Base-by-base conservation (phyloP, 2,888 invertebrate species). In the Digitonthophagus gazella region DNA sequence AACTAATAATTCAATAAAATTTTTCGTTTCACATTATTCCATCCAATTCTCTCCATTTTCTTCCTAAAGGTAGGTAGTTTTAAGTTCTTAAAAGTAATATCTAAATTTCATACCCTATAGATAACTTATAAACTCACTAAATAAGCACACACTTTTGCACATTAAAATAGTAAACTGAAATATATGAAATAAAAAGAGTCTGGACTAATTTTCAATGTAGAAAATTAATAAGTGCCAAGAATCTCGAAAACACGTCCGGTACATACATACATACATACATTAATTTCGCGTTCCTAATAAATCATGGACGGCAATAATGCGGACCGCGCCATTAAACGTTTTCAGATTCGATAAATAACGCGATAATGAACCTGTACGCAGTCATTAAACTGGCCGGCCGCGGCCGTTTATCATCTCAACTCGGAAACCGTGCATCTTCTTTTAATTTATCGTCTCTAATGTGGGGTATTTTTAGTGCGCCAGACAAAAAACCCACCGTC, bases 401-500 rank as follows among this genome's bases (percentile, higher is more conserved):
- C 28, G 28, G 3, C 28, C 28, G 28, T 44, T 44, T 44, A 44
- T 44, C 28, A 44, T 44, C 28, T 44, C 28, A 44, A 44, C 28
- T 44, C 28, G 28, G 28, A 44, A 44, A 44, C n/a, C n/a, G n/a
- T n/a, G n/a, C n/a, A n/a, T 44, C 28, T 44, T 44, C 28, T 44
- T 44, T 44, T 44, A 44, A 44, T 44, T 44, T 44, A 44, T 44
- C 28, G 28, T 44, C 28, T 44, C 28, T 44, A 44, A 44, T 44
- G 28, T 44, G 11, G 28, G 28, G 28, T 44, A 5, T 44, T 44
- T 44, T 44, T 44, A 44, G 28, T 44, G 28, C 11, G 6, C 16
- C 5, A 57, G 57, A 1, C 6, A 57, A 57, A 19, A 67, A 63
- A 76, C 80, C 77, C 76, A 82, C 82, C 76, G 69, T 81, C 75